Evolutionary conservation across 2,113 vertebrate species (phyloP).

Genomic region (Hypanus sabinus): DNA sequence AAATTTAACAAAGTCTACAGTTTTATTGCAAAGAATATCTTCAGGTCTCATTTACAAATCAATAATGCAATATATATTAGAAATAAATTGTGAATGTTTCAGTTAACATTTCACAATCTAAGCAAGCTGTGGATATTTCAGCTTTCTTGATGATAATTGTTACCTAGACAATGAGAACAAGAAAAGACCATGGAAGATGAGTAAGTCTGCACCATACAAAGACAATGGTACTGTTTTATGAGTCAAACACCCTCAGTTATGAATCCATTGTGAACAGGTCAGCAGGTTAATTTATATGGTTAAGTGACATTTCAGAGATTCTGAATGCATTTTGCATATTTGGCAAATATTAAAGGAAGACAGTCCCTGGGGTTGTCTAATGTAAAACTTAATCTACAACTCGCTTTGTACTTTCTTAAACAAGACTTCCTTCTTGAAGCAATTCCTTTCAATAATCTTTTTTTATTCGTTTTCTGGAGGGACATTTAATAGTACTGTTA

Average conservation of each 20-base stretch:
- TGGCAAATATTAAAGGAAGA: neutral
- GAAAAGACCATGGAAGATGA: constrained; percentile 1
- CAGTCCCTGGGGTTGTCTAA: neutral
- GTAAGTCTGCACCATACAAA: neutral
- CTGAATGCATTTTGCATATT: constrained; percentile 11
- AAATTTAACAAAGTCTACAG: neutral
- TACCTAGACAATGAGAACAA: neutral
- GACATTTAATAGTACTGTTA: neutral
- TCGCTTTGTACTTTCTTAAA: constrained; percentile 7
- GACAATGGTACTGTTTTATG: neutral
- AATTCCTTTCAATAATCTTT: constrained; percentile 4
- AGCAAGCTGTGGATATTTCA: neutral
- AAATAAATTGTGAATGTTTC: neutral
- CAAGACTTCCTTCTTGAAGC: neutral
- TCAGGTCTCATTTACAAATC: neutral
- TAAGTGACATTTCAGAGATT: neutral
- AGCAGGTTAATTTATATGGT: constrained; percentile 28
- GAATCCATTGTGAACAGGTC: neutral
- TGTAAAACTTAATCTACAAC: neutral
- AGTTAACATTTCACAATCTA: neutral
- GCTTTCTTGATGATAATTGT: neutral
- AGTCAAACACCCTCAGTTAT: neutral
- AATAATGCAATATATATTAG: neutral
- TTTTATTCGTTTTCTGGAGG: constrained; percentile 1
- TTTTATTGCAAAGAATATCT: neutral